A percentile compares a stretch with the other conserved stretches of the same genome.
Evolutionary conservation across 2,797 vertebrate genomes (phyloP).

Genomic region (Poecile montanus): DNA sequence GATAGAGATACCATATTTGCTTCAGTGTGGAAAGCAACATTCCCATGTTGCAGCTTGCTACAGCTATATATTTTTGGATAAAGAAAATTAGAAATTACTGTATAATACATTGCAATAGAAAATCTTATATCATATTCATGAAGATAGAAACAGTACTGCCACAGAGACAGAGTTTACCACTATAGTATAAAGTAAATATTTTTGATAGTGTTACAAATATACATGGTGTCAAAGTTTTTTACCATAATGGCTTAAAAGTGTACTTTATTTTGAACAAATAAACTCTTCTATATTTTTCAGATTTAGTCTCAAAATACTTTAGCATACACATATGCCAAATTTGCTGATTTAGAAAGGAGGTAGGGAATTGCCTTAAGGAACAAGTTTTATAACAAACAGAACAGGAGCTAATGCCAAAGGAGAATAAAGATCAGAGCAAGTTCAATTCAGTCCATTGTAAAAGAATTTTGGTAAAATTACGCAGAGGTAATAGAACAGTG

Average conservation of each 20-base stretch:
- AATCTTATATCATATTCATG: not conserved
- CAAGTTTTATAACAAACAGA: not conserved
- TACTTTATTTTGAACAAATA: not conserved
- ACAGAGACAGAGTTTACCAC: not conserved
- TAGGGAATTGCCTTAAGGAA: not conserved
- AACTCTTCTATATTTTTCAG: not conserved
- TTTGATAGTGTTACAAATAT: not conserved
- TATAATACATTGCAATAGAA: not conserved
- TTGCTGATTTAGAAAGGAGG: not conserved
- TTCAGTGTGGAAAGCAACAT: not conserved
- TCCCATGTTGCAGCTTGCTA: not conserved
- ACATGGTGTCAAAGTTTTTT: not conserved
- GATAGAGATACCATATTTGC: not conserved
- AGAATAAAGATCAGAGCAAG: not conserved
- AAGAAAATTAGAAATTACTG: not conserved
- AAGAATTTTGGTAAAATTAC: not conserved
- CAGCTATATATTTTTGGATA: not conserved
- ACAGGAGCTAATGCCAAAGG: not conserved
- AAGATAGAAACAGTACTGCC: not conserved
- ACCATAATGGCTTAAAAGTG: not conserved
- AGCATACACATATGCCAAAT: not conserved
- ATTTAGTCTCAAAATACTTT: not conserved
- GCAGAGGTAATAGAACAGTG: not conserved
- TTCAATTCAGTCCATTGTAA: not conserved
- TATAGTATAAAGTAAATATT: not conserved